Percentiles rank a stretch among this genome's conserved stretches.
These are phyloP conservation scores for Muntiacus muntjak DNA, from an alignment of 2,113 vertebrate species.

Conservation along the genomic window DNA sequence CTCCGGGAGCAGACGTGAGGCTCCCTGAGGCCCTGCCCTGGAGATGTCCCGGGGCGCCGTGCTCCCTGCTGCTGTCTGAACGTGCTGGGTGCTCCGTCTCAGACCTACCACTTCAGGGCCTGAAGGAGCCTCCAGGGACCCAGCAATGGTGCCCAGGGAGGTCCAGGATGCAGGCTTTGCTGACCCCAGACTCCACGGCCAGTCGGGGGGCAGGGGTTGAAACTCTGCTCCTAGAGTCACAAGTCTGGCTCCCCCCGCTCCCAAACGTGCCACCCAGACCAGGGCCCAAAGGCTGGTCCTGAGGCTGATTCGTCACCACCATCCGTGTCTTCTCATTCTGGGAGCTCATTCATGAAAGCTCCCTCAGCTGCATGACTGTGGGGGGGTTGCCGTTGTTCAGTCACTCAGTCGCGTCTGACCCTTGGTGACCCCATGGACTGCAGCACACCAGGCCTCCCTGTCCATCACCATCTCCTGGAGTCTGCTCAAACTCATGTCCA, in stretches of 20 bases:
- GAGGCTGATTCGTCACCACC: background rate
- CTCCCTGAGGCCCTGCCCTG: background rate
- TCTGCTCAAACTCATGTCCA: background rate
- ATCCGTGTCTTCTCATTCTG: background rate
- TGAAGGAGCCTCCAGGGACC: background rate
- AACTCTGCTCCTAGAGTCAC: no score
- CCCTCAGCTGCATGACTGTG: fast-evolving
- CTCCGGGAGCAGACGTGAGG: background rate
- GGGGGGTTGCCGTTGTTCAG: background rate
- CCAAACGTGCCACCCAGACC: background rate
- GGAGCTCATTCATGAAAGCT: no score
- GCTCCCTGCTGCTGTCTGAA: background rate
- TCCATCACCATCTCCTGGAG: background rate
- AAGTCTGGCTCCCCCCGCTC: background rate
- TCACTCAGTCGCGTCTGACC: fast-evolving
- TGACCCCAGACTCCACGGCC: background rate
- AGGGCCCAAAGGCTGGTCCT: background rate
- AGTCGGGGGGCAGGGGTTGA: background rate
- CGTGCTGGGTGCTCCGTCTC: background rate
- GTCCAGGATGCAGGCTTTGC: background rate
- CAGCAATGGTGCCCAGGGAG: background rate
- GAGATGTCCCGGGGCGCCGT: fast-evolving
- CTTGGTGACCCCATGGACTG: background rate
- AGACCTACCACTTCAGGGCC: background rate
- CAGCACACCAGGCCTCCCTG: background rate